Conservation (phyloP, 2,113 vertebrate species). For the Nannospalax galili region DNA sequence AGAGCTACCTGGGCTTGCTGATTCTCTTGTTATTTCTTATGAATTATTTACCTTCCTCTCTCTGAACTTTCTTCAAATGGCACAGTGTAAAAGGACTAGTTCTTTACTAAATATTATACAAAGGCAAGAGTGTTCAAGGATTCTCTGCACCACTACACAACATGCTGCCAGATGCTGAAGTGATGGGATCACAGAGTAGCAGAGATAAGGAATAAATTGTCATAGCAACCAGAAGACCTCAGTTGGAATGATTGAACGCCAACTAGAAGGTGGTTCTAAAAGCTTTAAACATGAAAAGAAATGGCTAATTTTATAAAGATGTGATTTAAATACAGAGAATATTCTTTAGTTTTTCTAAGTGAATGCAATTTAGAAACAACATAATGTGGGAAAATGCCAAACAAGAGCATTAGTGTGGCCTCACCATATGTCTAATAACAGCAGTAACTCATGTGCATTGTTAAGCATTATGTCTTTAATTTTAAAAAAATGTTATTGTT, state of each 20-base stretch:
- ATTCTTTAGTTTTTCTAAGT: slow-evolving; percentile 47
- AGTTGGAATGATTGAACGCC: slow-evolving; percentile 13
- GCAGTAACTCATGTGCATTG: background rate
- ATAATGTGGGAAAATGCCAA: slow-evolving; percentile 22
- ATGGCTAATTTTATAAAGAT: slow-evolving; percentile 64
- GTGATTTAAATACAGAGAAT: slow-evolving; percentile 9
- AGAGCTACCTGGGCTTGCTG: slow-evolving; percentile 11
- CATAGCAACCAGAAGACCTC: slow-evolving; percentile 68
- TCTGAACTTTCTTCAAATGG: slow-evolving; percentile 77
- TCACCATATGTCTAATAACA: background rate
- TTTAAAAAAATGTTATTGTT: slow-evolving; percentile 44
- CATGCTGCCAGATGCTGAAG: slow-evolving; percentile 52
- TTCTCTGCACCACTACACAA: slow-evolving; percentile 65
- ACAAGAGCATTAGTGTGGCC: background rate
- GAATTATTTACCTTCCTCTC: slow-evolving; percentile 72
- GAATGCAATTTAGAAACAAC: slow-evolving; percentile 29
- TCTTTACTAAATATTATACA: slow-evolving; percentile 71
- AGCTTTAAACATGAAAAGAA: slow-evolving; percentile 57
- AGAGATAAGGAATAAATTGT: slow-evolving; percentile 70
- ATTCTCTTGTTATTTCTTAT: slow-evolving; percentile 68
- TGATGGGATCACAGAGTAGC: slow-evolving; percentile 65
- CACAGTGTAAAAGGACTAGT: slow-evolving; percentile 48
- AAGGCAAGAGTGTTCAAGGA: slow-evolving; percentile 74
- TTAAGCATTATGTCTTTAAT: slow-evolving; percentile 37
- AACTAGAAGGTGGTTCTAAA: slow-evolving; percentile 34